Percentiles rank a stretch among this genome's conserved stretches.
Conservation (phyloP, 2,113 vertebrate genomes). For the Rhegmatorhina hoffmannsi region DNA sequence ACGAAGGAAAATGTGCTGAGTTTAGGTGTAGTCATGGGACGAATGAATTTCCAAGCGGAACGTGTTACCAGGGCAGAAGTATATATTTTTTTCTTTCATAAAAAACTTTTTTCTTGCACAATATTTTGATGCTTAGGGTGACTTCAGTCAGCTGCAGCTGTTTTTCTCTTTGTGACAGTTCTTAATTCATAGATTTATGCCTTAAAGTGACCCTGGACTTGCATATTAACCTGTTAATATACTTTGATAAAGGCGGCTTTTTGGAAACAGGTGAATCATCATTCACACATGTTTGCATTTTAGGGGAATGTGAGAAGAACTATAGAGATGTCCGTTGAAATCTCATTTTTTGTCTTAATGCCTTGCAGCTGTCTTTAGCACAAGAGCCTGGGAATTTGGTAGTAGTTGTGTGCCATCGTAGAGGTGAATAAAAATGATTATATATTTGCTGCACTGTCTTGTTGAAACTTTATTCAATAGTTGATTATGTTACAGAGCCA, state of each 20-base stretch:
- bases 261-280: background rate
- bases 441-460: background rate
- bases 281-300: background rate
- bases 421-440: background rate
- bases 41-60: background rate
- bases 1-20: too few relatives aligned
- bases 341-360: background rate
- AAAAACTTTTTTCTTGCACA: background rate
- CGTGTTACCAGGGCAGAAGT: background rate
- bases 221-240: background rate
- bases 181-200: background rate
- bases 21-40: background rate
- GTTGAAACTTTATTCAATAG: background rate
- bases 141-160: rapidly evolving
- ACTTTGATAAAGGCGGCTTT: background rate
- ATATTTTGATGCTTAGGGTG: background rate
- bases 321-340: background rate
- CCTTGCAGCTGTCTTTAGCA: background rate
- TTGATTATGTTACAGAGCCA: background rate
- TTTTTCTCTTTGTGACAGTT: background rate
- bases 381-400: background rate
- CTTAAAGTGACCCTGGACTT: background rate
- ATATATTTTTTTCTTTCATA: background rate
- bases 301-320: background rate
- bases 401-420: background rate